Evolutionary conservation across 2,888 invertebrate species (phyloP), one percentile per base, ranked within the genome.

Genomic region (Atethmia centrago): DNA sequence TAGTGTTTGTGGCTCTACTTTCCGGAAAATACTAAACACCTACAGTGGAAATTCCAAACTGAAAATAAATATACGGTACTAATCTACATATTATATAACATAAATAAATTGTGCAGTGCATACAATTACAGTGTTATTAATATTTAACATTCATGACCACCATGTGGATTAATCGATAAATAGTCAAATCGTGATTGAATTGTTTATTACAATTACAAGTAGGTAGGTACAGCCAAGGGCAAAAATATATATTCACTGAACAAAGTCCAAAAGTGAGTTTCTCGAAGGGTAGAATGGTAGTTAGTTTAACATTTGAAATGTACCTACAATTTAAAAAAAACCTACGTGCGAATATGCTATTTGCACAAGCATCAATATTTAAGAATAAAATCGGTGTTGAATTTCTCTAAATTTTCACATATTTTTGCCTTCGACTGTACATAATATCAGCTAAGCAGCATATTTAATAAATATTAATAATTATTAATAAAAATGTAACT

Each of bases 401-500:
- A 53, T 61, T 36, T 59, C 16, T 12, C 3, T 21, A 21, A 42
- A 21, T 9, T 9, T 28, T 4, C 2, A 28, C 40, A n/a, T 53
- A 31, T 31, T 51, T 49, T 72, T 56, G 55, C 2, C 0, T 64
- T 56, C 16, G 31, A 49, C 65, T 64, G 56, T 42, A 58, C n/a
- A 12, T 16, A 42, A 16, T 25, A 14, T 45, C 3, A 47, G n/a
- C 28, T 47, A 5, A 56, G 4, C 16, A 42, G 16, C 16, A 0
- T 14, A 31, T 3, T 10, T 42, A 56, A 31, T 25, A 31, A 56
- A 14, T 47, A 63, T n/a, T 31, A 64, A 58, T 42, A 10, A 63
- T 45, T 25, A 55, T 42, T 14, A 45, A 64, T 25, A 14, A 53
- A 47, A 64, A 55, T 14, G 28, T 36, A 28, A 89, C 90, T 91